Conservation (phyloP, 1,140 invertebrate species). For the Temnothorax curvispinosus region DNA sequence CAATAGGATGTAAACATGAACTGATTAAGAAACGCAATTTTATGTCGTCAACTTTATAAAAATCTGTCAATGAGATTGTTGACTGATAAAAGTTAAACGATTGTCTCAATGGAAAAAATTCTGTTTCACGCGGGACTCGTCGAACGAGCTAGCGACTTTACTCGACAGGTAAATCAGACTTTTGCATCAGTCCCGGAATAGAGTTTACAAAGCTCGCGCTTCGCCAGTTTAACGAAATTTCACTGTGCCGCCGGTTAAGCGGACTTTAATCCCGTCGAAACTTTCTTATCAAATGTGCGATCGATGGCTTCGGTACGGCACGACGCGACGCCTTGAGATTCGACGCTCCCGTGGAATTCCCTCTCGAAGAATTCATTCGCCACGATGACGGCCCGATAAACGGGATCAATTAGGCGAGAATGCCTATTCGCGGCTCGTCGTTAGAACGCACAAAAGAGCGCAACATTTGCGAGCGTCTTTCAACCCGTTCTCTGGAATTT, state of each 20-base stretch:
- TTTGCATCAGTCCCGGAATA: conserved; percentile 27
- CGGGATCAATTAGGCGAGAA: conserved; percentile 51
- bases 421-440: neutral
- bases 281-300: conserved; percentile 29
- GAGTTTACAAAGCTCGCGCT: conserved; percentile 42
- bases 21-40: neutral
- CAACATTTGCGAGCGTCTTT: conserved; percentile 4
- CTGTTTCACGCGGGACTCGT: neutral
- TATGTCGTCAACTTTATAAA: neutral
- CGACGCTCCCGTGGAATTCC: conserved; percentile 20
- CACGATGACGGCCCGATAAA: conserved; percentile 45
- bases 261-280: conserved; percentile 47
- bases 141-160: neutral
- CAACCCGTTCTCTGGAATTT: conserved; percentile 20
- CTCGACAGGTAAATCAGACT: conserved; percentile 19
- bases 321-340: neutral
- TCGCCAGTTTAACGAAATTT: conserved; percentile 36
- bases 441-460: conserved; percentile 12
- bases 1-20: neutral
- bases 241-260: conserved; percentile 7
- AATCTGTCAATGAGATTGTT: neutral
- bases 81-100: neutral
- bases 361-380: conserved; percentile 32
- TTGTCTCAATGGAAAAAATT: neutral
- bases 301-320: conserved; percentile 15